These are phyloP conservation scores for Spinus pinus DNA, from an alignment of 2,797 vertebrate genomes.

Conservation along the genomic window DNA sequence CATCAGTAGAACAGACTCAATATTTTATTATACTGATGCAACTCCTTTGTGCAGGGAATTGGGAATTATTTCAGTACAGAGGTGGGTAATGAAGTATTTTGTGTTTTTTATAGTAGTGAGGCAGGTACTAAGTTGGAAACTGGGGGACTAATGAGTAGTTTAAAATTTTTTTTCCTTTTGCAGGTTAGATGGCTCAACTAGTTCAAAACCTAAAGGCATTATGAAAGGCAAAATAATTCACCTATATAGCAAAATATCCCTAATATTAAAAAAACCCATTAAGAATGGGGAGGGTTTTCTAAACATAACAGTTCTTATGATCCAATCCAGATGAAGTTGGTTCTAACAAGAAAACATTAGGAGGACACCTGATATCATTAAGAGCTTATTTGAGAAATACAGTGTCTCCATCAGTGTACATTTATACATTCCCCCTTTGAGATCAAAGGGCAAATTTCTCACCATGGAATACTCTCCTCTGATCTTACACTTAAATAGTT, in stretches of 20 bases:
- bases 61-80: neutral
- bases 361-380: neutral
- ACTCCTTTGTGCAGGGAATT: neutral
- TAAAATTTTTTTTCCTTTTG: neutral
- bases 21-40: neutral
- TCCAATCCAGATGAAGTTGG: neutral
- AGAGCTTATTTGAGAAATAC: neutral
- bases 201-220: neutral
- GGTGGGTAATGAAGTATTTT: neutral
- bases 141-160: neutral
- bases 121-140: neutral
- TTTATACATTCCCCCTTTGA: neutral
- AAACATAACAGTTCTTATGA: neutral
- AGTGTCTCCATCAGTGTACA: neutral
- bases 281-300: neutral
- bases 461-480: neutral
- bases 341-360: neutral
- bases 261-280: neutral
- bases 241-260: rapidly evolving
- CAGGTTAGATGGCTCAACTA: neutral
- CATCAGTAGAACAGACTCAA: neutral
- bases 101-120: neutral
- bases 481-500: neutral
- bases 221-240: neutral
- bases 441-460: neutral